A percentile compares a stretch with the other conserved stretches of the same genome.
These are phyloP conservation scores for Solenodon paradoxus DNA, from an alignment of 2,113 vertebrate genomes.

Conservation along the genomic window DNA sequence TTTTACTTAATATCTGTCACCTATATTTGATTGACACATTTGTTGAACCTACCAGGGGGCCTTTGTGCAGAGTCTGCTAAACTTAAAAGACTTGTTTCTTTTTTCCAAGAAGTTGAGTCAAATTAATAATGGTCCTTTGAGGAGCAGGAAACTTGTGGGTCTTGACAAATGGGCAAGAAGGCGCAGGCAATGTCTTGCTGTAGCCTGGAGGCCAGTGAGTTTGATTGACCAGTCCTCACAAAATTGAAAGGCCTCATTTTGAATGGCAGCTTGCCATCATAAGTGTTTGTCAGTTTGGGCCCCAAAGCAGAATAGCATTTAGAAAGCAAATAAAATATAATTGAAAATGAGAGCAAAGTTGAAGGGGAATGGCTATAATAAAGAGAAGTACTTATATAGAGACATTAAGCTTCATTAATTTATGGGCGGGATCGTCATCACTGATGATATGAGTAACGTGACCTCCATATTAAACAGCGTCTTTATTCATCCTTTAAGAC, in stretches of 20 bases:
- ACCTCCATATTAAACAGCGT: not conserved
- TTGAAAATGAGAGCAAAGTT: not conserved
- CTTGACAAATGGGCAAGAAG: constrained; percentile 1
- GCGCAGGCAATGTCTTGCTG: not conserved
- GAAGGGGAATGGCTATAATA: not conserved
- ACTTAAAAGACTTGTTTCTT: constrained; percentile 35
- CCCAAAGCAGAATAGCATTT: constrained; percentile 52
- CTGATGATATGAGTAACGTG: not conserved
- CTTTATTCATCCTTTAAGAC: not conserved
- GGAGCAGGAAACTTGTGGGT: constrained; percentile 17
- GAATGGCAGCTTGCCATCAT: constrained; percentile 48
- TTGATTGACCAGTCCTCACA: constrained; percentile 52
- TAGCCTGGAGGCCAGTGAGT: not conserved
- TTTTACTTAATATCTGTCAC: constrained; percentile 26
- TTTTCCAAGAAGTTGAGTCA: constrained; percentile 22
- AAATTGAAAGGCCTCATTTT: constrained; percentile 54
- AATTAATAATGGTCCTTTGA: constrained; percentile 38
- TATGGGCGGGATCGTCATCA: not conserved
- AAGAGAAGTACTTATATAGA: not conserved
- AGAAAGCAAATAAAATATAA: constrained; percentile 40
- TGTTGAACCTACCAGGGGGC: not conserved
- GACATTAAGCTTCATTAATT: not conserved
- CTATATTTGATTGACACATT: constrained; percentile 56
- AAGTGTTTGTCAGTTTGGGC: constrained; percentile 36
- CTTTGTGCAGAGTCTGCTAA: not conserved